Evolutionary conservation across 2,797 vertebrate genomes (phyloP).

Genomic region (Myripristis murdjan): DNA sequence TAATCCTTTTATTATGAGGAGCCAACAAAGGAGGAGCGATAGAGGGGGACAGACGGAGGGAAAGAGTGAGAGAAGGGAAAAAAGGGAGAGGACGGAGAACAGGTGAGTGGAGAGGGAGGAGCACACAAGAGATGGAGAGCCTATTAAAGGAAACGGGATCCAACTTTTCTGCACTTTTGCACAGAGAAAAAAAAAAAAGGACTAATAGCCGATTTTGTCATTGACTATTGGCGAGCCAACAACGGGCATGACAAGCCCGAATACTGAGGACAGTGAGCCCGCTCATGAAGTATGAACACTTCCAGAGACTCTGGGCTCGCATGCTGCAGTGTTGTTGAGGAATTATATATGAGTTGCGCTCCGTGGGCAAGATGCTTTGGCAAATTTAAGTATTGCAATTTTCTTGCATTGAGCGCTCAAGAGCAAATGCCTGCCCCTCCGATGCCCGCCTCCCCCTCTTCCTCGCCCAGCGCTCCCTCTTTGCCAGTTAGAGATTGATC

Average conservation of each 20-base stretch:
- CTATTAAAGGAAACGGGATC: constrained; percentile 22
- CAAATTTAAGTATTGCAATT: constrained; percentile 67
- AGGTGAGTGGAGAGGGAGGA: constrained; percentile 48
- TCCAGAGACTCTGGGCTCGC: constrained; percentile 45
- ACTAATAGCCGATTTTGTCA: constrained; percentile 18
- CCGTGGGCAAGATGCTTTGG: constrained; percentile 52
- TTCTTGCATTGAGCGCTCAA: constrained; percentile 56
- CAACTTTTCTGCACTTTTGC: constrained; percentile 33
- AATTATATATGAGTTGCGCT: constrained; percentile 55
- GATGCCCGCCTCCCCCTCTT: constrained; percentile 7
- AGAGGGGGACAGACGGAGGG: constrained; percentile 49
- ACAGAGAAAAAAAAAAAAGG: constrained; percentile 13
- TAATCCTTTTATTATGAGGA: constrained; percentile 82
- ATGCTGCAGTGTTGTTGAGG: constrained; percentile 44
- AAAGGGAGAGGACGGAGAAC: constrained; percentile 54
- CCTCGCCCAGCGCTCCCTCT: constrained; percentile 39
- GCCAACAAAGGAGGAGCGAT: constrained; percentile 74
- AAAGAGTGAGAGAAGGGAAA: constrained; percentile 58
- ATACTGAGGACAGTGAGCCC: constrained; percentile 27
- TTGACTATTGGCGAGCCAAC: constrained; percentile 10
- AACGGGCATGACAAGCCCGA: constrained; percentile 44
- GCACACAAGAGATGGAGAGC: constrained; percentile 14
- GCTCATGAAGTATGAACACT: constrained; percentile 56
- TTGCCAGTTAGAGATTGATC: constrained; percentile 61
- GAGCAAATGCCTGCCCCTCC: constrained; percentile 29